Percentiles rank a stretch among this genome's conserved stretches.
Evolutionary conservation across 2,113 vertebrate species (phyloP).

Genomic region (Spheniscus mendiculus): DNA sequence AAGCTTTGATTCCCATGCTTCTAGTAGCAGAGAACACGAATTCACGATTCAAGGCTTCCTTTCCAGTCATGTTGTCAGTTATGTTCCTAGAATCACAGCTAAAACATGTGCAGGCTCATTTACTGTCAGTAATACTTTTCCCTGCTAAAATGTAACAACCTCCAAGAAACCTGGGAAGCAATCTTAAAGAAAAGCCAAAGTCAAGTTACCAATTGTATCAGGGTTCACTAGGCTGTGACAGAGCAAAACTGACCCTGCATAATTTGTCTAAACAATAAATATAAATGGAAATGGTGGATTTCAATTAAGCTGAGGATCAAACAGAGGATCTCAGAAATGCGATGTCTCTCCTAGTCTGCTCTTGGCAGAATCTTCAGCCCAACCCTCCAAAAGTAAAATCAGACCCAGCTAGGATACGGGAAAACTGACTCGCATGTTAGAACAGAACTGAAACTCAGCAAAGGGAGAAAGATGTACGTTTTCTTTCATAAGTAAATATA

Average conservation of each 20-base stretch:
- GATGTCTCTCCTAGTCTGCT: neutral
- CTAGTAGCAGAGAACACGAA: neutral
- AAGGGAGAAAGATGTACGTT: neutral
- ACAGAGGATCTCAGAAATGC: neutral
- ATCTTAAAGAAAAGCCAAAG: neutral
- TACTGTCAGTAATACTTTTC: neutral
- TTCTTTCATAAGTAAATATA: neutral
- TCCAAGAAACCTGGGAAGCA: neutral
- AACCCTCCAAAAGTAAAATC: neutral
- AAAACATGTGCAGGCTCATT: neutral
- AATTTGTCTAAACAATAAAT: neutral
- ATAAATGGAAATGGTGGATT: neutral
- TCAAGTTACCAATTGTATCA: neutral
- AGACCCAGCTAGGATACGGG: fast-evolving
- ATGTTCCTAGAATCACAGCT: neutral
- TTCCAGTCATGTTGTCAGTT: neutral
- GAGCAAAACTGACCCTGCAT: neutral
- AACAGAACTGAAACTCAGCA: neutral
- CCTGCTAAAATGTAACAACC: neutral
- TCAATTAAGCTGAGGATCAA: neutral
- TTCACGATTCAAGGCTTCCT: neutral
- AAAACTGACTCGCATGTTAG: neutral
- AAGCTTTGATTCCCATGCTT: neutral
- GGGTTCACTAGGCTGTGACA: neutral
- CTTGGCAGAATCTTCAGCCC: neutral